phyloP scores from a whole-genome alignment of 2,113 vertebrate species.

The Semnopithecus entellus region DNA sequence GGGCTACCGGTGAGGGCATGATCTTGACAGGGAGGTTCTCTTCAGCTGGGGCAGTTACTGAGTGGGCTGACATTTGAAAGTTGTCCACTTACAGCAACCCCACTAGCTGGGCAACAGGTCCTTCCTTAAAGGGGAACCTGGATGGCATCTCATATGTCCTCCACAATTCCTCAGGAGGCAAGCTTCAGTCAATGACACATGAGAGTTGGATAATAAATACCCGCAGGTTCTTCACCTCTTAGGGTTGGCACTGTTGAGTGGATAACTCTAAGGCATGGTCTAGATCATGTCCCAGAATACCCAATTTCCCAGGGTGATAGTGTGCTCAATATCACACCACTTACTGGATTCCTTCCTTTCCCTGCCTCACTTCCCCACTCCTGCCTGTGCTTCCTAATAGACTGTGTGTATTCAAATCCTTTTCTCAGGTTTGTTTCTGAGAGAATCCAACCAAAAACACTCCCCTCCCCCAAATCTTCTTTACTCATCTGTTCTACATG shows the following conservation, averaged over 20 bases:
- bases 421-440: background rate
- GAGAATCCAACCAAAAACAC: background rate
- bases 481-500: background rate
- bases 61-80: background rate
- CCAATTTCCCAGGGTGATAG: background rate
- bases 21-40: background rate
- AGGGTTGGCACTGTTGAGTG: background rate
- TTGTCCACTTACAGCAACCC: background rate
- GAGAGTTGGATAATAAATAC: background rate
- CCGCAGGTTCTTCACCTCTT: background rate
- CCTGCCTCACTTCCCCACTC: background rate
- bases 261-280: background rate
- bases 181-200: background rate
- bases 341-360: background rate
- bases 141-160: background rate
- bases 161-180: background rate
- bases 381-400: background rate
- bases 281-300: background rate
- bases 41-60: background rate
- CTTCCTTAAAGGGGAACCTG: background rate
- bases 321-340: background rate
- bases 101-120: background rate
- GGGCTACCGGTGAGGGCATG: accelerated
- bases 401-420: background rate
- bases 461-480: background rate